phyloP scores from a whole-genome alignment of 2,888 invertebrate genomes.

The Drosophila subsilvestris region DNA sequence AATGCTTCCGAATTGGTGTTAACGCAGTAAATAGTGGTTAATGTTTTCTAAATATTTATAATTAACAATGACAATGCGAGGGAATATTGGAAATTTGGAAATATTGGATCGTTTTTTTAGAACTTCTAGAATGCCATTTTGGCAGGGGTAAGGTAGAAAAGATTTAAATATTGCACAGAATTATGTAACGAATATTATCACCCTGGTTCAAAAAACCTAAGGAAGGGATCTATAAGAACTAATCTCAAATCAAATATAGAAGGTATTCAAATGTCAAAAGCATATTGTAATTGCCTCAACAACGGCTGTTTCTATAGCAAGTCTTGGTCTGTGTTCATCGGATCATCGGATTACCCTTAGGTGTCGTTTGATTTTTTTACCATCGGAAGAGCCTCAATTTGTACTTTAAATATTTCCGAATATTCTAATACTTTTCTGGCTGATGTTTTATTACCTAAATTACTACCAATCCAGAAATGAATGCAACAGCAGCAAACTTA shows the following conservation, averaged over 20 bases:
- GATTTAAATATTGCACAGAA: no score
- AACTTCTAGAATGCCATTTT: neutral
- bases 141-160: no score
- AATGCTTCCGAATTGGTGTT: slow-evolving; percentile 64
- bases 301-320: neutral
- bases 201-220: no score
- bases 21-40: slow-evolving; percentile 44
- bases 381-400: neutral
- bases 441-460: slow-evolving; percentile 9
- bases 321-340: neutral
- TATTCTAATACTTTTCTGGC: slow-evolving; percentile 11
- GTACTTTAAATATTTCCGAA: neutral
- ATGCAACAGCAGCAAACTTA: slow-evolving; percentile 7
- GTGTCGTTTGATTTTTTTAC: no score
- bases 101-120: neutral
- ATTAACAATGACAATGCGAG: slow-evolving; percentile 17
- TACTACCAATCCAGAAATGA: neutral
- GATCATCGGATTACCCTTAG: no score
- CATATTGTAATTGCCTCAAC: neutral
- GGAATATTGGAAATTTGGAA: slow-evolving; percentile 2
- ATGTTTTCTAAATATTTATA: slow-evolving; percentile 48
- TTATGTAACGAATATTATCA: no score
- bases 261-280: neutral
- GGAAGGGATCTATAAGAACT: neutral
- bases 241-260: neutral